These are phyloP conservation scores for Epinotia brunnichana DNA, from an alignment of 2,888 invertebrate species.

Conservation along the genomic window DNA sequence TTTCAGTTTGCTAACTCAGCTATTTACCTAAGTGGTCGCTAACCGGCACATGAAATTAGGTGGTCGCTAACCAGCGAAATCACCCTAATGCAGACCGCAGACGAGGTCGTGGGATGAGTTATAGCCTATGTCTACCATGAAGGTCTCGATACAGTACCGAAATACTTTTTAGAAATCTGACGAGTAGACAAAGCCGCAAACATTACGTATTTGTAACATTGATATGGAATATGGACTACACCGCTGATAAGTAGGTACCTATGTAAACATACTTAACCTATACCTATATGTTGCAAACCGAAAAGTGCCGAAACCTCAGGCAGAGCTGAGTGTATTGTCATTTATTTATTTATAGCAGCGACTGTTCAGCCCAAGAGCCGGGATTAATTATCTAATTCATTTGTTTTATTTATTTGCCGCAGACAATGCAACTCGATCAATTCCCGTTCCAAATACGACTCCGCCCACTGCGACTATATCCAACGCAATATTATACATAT, in stretches of 20 bases:
- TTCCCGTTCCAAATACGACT: slow-evolving; percentile 35
- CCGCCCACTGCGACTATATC: slow-evolving; percentile 35
- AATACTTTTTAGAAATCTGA: too few species aligned
- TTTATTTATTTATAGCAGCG: slow-evolving; percentile 23
- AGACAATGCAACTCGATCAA: slow-evolving; percentile 44
- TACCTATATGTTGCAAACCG: neutral
- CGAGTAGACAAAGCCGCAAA: too few species aligned
- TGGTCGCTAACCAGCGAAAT: too few species aligned
- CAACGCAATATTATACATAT: slow-evolving; percentile 1
- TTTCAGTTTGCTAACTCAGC: too few species aligned
- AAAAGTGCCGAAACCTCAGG: neutral
- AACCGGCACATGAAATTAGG: too few species aligned
- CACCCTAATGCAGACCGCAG: too few species aligned
- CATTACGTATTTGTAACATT: too few species aligned
- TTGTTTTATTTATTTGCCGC: slow-evolving; percentile 40
- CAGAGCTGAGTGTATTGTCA: slow-evolving; percentile 1
- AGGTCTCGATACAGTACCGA: too few species aligned
- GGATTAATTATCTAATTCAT: slow-evolving; percentile 39
- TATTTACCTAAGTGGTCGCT: too few species aligned
- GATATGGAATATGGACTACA: too few species aligned
- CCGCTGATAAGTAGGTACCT: neutral
- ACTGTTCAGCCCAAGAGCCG: slow-evolving; percentile 27
- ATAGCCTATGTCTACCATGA: too few species aligned
- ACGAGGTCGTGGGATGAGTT: too few species aligned
- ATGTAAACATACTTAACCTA: neutral